Conservation (phyloP, 2,797 vertebrate genomes). For the Cephalopachus bancanus region DNA sequence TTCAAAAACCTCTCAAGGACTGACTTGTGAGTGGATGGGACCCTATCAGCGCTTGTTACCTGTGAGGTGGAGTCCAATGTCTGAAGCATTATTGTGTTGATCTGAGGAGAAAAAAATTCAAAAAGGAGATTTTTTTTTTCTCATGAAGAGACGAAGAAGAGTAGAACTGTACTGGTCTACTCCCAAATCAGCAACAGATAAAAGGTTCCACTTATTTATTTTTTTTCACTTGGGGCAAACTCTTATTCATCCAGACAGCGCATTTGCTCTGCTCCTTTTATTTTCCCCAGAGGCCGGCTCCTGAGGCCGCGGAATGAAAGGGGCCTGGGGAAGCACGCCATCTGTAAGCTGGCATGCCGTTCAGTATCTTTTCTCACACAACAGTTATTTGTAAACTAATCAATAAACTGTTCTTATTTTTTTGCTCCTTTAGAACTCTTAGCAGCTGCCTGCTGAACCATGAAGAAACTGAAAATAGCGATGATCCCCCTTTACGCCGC, state of each 20-base stretch:
- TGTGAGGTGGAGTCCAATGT: background rate
- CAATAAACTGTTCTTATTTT: slow-evolving; percentile 87
- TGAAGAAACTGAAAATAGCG: slow-evolving; percentile 84
- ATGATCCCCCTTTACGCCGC: slow-evolving; percentile 80
- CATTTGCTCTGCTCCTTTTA: slow-evolving; percentile 67
- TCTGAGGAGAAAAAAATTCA: background rate
- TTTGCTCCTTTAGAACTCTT: slow-evolving; percentile 81
- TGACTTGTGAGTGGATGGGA: background rate
- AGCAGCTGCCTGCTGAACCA: slow-evolving; percentile 82
- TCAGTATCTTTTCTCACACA: slow-evolving; percentile 80
- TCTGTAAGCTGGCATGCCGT: slow-evolving; percentile 74
- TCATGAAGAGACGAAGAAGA: background rate
- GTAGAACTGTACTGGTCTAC: background rate
- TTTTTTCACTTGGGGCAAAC: slow-evolving; percentile 60
- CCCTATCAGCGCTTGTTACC: background rate
- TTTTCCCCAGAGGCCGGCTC: slow-evolving; percentile 3
- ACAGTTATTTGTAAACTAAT: slow-evolving; percentile 86
- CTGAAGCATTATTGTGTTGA: slow-evolving; percentile 60
- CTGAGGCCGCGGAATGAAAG: slow-evolving; percentile 65
- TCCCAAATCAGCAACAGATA: slow-evolving; percentile 72
- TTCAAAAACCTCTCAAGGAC: background rate
- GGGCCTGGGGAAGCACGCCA: slow-evolving; percentile 32
- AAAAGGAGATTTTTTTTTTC: background rate
- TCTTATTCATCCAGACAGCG: slow-evolving; percentile 58
- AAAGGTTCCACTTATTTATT: slow-evolving; percentile 31